Evolutionary conservation across 1,140 invertebrate species (phyloP).

Genomic region (Pogonomyrmex californicus): DNA sequence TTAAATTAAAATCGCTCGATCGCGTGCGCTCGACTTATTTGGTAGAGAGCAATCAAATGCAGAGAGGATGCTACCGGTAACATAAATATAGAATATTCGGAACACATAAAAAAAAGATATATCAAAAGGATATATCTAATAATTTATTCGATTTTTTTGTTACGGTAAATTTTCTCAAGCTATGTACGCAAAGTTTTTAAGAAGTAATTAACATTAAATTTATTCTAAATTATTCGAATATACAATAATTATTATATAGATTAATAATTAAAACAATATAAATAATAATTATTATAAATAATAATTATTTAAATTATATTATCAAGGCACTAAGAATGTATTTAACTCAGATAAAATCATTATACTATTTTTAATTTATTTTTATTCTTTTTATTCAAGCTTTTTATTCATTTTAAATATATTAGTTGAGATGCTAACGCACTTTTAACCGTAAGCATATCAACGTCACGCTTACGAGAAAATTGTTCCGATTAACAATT

Average conservation of each 20-base stretch:
- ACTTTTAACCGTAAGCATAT: neutral
- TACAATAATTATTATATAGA: neutral
- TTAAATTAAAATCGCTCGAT: conserved; percentile 33
- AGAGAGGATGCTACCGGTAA: conserved; percentile 6
- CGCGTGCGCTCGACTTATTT: conserved; percentile 39
- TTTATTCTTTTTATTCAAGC: neutral
- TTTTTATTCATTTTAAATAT: neutral
- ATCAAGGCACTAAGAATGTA: neutral
- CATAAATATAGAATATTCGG: neutral
- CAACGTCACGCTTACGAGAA: conserved; percentile 24
- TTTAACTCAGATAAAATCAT: neutral
- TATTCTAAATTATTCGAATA: neutral
- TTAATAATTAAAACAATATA: too few species aligned
- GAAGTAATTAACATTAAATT: neutral
- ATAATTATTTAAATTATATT: neutral
- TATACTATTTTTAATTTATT: conserved; percentile 16
- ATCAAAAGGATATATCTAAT: neutral
- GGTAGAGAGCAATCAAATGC: neutral
- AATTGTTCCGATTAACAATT: conserved; percentile 55
- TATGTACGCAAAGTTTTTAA: neutral
- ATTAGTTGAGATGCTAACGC: neutral
- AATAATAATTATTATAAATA: too few species aligned
- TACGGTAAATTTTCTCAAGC: neutral
- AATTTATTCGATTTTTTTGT: neutral
- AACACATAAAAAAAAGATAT: neutral